Conservation (phyloP, 2,888 invertebrate species). For the Blastobasis adustella region DNA sequence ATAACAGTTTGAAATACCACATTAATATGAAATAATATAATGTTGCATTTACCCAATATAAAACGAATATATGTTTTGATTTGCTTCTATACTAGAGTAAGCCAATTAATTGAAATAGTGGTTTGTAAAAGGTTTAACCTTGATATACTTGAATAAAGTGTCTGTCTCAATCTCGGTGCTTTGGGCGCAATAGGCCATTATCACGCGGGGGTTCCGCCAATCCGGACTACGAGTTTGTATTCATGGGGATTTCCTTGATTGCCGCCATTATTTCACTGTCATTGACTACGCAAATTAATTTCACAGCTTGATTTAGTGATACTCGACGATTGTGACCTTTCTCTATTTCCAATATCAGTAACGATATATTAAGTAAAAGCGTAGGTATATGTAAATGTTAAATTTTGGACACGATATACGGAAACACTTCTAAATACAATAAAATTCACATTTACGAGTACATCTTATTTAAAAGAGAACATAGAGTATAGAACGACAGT, state of each 20-base stretch:
- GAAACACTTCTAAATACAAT: no score
- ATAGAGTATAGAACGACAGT: slow-evolving; percentile 15
- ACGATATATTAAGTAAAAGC: not conserved
- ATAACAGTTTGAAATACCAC: no score
- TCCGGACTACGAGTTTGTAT: slow-evolving; percentile 13
- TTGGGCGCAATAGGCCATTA: slow-evolving; percentile 22
- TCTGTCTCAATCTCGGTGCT: slow-evolving; percentile 11
- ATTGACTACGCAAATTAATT: slow-evolving; percentile 1
- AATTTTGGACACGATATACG: no score
- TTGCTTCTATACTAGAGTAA: no score
- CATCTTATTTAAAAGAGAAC: not conserved
- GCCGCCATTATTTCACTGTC: slow-evolving; percentile 12
- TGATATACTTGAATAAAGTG: no score
- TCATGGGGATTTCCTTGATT: slow-evolving; percentile 16
- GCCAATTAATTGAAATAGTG: no score
- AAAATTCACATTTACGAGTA: not conserved
- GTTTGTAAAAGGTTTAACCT: no score
- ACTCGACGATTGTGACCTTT: not conserved
- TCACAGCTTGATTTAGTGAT: no score
- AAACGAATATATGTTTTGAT: no score
- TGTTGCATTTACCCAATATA: no score
- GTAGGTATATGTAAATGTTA: not conserved
- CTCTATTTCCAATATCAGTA: not conserved
- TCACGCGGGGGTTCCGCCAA: slow-evolving; percentile 16
- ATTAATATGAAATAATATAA: no score